These are phyloP conservation scores for Tolmerus cingulatus DNA, from an alignment of 2,888 invertebrate species.

Conservation along the genomic window DNA sequence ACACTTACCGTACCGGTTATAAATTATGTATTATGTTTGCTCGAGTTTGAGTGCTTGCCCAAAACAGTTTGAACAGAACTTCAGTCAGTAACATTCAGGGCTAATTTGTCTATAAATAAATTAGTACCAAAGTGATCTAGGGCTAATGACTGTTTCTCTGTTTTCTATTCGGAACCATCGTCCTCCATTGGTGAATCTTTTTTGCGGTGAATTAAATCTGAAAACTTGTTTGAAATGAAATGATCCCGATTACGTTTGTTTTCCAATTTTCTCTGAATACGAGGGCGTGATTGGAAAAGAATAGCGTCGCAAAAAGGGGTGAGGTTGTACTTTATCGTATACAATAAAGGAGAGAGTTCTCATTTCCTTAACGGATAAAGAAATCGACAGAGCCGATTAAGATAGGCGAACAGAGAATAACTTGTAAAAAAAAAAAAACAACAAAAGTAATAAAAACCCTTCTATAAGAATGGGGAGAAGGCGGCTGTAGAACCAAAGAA, in stretches of 20 bases:
- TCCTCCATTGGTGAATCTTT: background rate
- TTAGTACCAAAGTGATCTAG: background rate
- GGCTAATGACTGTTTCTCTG: background rate
- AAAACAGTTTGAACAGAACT: background rate
- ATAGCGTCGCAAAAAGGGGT: background rate
- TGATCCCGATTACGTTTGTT: background rate
- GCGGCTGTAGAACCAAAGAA: background rate
- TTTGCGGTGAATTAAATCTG: background rate
- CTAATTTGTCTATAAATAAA: background rate
- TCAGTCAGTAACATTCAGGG: background rate
- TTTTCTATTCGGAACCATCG: background rate
- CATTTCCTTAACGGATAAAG: constrained; percentile 6
- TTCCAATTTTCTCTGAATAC: background rate
- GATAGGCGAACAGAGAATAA: constrained; percentile 11
- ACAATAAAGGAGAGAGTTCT: background rate
- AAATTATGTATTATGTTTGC: background rate
- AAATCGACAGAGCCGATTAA: background rate
- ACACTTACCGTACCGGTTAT: background rate
- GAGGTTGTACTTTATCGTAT: background rate
- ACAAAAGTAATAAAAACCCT: background rate
- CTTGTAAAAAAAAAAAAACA: background rate
- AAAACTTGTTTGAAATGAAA: background rate
- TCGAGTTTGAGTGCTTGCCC: background rate
- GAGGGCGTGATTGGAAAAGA: background rate
- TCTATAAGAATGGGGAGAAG: background rate